Percentiles rank a stretch among this genome's conserved stretches.
These are phyloP conservation scores for Syncerus caffer DNA, from an alignment of 2,797 vertebrate genomes.

Conservation along the genomic window DNA sequence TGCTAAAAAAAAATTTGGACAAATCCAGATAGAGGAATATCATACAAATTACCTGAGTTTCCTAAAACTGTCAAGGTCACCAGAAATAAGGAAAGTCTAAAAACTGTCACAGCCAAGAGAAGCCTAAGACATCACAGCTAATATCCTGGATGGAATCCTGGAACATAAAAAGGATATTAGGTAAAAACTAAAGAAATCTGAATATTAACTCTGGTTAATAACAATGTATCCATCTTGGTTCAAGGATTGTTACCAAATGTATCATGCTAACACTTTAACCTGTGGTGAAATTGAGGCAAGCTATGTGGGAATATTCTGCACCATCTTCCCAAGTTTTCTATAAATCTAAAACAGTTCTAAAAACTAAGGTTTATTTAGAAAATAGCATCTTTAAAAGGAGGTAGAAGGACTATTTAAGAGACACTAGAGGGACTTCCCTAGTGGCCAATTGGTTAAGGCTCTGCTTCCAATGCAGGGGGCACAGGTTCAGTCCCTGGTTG, in stretches of 20 bases:
- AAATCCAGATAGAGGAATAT: not conserved
- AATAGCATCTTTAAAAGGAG: not conserved
- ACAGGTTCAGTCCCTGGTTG: not conserved
- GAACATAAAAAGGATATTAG: not conserved
- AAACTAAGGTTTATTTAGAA: constrained; percentile 25
- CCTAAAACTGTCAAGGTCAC: not conserved
- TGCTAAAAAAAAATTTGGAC: not conserved
- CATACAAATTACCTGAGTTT: not conserved
- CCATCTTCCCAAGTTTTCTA: not conserved
- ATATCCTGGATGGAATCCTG: not conserved
- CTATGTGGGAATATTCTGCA: not conserved
- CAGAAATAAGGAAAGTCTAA: constrained; percentile 11
- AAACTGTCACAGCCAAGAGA: not conserved
- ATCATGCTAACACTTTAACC: not conserved
- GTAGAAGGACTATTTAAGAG: not conserved
- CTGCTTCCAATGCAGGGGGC: not conserved
- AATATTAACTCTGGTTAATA: not conserved
- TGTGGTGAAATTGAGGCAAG: not conserved
- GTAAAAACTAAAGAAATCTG: not conserved
- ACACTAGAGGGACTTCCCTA: not conserved
- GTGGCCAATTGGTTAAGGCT: not conserved
- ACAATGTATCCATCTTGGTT: not conserved
- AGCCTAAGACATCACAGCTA: not conserved
- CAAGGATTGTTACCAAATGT: not conserved
- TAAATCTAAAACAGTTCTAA: not conserved